These are phyloP conservation scores for Gnathonemus longibarbis DNA, from an alignment of 2,113 vertebrate genomes.

Conservation along the genomic window DNA sequence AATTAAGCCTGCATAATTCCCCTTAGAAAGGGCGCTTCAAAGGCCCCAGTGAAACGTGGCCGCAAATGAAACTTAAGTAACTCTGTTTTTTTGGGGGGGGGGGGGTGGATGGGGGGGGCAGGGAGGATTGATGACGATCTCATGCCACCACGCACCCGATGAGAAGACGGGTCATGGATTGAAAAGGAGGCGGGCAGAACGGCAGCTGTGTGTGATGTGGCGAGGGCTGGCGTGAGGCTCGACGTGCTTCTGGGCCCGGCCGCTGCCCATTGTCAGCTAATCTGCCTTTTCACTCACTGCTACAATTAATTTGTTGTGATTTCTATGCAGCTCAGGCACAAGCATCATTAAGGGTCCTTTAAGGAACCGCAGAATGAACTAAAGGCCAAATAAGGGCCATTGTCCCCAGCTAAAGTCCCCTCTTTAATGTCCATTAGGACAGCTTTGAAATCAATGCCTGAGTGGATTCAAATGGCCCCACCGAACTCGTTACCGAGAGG, in stretches of 20 bases:
- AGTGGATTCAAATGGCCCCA: neutral
- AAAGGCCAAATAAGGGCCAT: constrained; percentile 48
- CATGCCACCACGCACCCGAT: constrained; percentile 61
- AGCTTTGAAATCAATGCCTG: constrained; percentile 19
- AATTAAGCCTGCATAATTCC: constrained; percentile 85
- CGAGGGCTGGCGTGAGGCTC: constrained; percentile 52
- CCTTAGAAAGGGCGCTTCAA: constrained; percentile 56
- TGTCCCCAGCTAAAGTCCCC: constrained; percentile 27
- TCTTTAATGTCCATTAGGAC: constrained; percentile 17
- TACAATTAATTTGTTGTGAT: constrained; percentile 68
- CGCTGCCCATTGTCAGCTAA: constrained; percentile 64
- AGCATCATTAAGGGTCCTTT: constrained; percentile 61
- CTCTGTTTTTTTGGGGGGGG: constrained; percentile 44
- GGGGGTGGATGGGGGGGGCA: constrained; percentile 30
- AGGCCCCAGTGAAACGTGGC: constrained; percentile 51
- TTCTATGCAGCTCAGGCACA: constrained; percentile 63
- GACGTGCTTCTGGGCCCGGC: constrained; percentile 47
- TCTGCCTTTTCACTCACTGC: constrained; percentile 72
- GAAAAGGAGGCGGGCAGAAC: constrained; percentile 55
- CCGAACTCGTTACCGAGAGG: neutral
- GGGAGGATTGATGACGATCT: constrained; percentile 64
- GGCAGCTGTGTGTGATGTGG: constrained; percentile 73
- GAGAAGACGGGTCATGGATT: constrained; percentile 37
- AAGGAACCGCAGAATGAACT: constrained; percentile 60
- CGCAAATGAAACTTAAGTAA: constrained; percentile 76